Evolutionary conservation across 2,113 vertebrate genomes (phyloP).

Genomic region (Heptranchias perlo): DNA sequence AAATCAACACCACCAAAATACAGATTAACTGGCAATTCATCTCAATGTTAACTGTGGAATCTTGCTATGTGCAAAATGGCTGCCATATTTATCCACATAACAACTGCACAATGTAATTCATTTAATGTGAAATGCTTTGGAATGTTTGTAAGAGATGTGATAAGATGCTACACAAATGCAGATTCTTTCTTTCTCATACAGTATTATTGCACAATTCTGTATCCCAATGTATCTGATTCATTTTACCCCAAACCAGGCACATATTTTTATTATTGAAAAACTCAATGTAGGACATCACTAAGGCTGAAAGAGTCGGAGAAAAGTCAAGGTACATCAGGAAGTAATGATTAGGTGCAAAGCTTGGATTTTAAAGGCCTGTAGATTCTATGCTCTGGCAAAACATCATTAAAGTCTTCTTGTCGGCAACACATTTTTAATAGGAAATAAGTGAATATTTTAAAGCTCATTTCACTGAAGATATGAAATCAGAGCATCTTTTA

Average conservation of each 20-base stretch:
- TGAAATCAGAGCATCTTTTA: not conserved
- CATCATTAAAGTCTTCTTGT: not conserved
- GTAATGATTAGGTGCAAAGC: not conserved
- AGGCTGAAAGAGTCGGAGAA: not conserved
- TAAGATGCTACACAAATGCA: not conserved
- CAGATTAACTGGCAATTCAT: not conserved
- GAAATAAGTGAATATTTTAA: not conserved
- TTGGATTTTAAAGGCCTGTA: not conserved
- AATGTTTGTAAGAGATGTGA: not conserved
- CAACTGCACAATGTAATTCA: not conserved
- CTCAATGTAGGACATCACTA: not conserved
- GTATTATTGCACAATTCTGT: not conserved
- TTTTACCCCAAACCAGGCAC: too few species aligned
- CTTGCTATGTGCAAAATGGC: too few species aligned
- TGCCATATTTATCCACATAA: too few species aligned
- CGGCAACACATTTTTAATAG: not conserved
- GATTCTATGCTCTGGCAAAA: not conserved
- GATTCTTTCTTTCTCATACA: not conserved
- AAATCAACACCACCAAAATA: not conserved
- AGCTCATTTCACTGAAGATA: not conserved
- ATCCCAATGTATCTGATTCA: too few species aligned
- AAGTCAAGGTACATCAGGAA: not conserved
- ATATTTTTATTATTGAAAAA: not conserved
- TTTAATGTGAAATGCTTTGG: not conserved
- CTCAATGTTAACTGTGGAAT: not conserved